Conservation (phyloP, 2,888 invertebrate genomes). For the Chelonus formosanus region DNA sequence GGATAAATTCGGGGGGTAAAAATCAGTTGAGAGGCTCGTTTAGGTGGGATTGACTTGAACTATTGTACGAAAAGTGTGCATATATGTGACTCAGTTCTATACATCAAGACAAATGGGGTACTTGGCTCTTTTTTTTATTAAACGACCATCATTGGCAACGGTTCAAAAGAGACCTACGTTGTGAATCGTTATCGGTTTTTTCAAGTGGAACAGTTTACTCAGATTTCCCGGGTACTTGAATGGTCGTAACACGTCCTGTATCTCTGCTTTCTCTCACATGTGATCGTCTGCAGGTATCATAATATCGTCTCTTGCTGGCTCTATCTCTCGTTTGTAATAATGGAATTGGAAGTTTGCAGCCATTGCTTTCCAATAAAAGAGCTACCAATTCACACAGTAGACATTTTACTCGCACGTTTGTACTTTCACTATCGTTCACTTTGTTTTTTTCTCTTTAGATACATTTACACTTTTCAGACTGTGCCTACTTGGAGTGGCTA, state of each 20-base stretch:
- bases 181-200: constrained; percentile 25
- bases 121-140: not conserved
- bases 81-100: constrained; percentile 5
- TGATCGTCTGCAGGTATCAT: not conserved
- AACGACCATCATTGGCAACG: constrained; percentile 11
- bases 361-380: not conserved
- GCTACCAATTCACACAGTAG: not conserved
- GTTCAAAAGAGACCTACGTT: constrained; percentile 18
- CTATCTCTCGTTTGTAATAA: constrained; percentile 4
- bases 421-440: too few relatives aligned
- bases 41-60: constrained; percentile 7
- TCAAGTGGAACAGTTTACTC: constrained; percentile 23
- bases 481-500: too few relatives aligned
- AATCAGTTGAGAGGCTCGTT: constrained; percentile 8
- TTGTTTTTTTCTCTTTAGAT: too few relatives aligned
- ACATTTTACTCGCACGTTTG: too few relatives aligned
- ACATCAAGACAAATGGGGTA: constrained; percentile 8
- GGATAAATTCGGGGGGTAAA: not conserved
- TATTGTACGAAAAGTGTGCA: constrained; percentile 2
- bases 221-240: constrained; percentile 20
- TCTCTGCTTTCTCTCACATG: constrained; percentile 7
- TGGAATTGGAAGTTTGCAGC: constrained; percentile 16
- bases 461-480: too few relatives aligned
- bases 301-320: constrained; percentile 1
- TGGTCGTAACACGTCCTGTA: constrained; percentile 1